phyloP scores from a whole-genome alignment of 2,113 vertebrate species.

The Lepisosteus osseus region DNA sequence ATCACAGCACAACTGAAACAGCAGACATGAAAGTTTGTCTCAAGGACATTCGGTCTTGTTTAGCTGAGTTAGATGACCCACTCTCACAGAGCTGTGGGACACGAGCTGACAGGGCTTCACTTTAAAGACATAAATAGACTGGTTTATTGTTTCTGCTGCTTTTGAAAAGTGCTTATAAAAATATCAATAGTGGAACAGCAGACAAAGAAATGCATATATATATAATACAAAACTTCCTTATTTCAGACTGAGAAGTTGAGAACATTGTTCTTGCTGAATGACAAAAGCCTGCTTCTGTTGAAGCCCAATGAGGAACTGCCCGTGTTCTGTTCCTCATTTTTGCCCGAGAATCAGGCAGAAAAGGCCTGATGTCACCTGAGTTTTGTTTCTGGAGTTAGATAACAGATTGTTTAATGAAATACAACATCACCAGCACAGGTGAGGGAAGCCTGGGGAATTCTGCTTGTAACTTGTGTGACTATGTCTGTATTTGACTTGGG shows the following conservation, averaged over 20 bases:
- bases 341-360: slow-evolving; percentile 23
- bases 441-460: slow-evolving; percentile 52
- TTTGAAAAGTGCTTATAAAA: background rate
- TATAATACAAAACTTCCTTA: background rate
- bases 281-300: slow-evolving; percentile 20
- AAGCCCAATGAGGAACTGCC: slow-evolving; percentile 37
- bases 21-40: too few species aligned
- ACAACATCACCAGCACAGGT: slow-evolving; percentile 39
- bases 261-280: background rate
- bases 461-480: slow-evolving; percentile 45
- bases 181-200: background rate
- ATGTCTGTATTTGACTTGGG: too few species aligned
- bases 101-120: too few species aligned
- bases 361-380: slow-evolving; percentile 37
- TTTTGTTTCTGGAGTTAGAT: slow-evolving; percentile 37
- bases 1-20: too few species aligned
- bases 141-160: background rate
- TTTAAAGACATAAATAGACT: slow-evolving; percentile 40
- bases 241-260: too few species aligned
- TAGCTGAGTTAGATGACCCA: too few species aligned
- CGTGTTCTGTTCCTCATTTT: slow-evolving; percentile 41
- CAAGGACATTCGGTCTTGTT: too few species aligned
- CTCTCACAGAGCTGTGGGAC: too few species aligned
- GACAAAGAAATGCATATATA: background rate
- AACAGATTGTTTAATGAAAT: slow-evolving; percentile 23